Conservation (phyloP, 2,797 vertebrate species). For the Acestrorhynchus altus region DNA sequence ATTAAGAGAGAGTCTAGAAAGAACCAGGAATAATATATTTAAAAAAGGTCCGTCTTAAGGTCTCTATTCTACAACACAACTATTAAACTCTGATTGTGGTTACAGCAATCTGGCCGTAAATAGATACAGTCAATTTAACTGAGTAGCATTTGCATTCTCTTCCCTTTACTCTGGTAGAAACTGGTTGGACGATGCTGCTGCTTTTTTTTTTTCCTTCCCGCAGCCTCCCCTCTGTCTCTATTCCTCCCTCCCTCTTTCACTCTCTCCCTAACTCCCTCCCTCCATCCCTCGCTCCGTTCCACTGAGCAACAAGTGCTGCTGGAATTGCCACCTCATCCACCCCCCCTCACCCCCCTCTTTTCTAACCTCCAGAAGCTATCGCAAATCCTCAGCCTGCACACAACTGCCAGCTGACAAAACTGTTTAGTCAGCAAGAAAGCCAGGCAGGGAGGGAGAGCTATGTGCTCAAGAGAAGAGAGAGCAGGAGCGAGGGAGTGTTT, state of each 20-base stretch:
- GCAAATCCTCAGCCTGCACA: constrained; percentile 75
- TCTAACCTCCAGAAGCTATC: constrained; percentile 75
- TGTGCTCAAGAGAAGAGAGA: constrained; percentile 39
- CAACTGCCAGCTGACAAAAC: constrained; percentile 82
- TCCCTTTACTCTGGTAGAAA: constrained; percentile 41
- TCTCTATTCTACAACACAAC: neutral
- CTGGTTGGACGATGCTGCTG: constrained; percentile 61
- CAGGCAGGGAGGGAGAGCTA: constrained; percentile 56
- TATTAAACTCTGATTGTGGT: constrained; percentile 39
- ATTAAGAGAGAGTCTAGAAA: neutral
- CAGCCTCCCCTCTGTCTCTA: constrained; percentile 60
- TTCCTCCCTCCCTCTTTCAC: constrained; percentile 20
- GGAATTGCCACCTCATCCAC: constrained; percentile 63
- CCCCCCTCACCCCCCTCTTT: constrained; percentile 55
- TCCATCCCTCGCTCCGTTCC: constrained; percentile 46
- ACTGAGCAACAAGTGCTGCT: constrained; percentile 67
- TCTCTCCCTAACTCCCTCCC: constrained; percentile 28
- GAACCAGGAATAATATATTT: neutral
- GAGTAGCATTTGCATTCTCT: constrained; percentile 43
- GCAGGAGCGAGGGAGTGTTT: constrained; percentile 30
- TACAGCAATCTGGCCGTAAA: constrained; percentile 35
- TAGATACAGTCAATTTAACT: constrained; percentile 21
- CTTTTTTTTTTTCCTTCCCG: constrained; percentile 27
- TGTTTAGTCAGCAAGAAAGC: constrained; percentile 83
- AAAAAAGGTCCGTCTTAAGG: constrained; percentile 1